phyloP scores from a whole-genome alignment of 2,797 vertebrate species.

The Sternotherus odoratus region DNA sequence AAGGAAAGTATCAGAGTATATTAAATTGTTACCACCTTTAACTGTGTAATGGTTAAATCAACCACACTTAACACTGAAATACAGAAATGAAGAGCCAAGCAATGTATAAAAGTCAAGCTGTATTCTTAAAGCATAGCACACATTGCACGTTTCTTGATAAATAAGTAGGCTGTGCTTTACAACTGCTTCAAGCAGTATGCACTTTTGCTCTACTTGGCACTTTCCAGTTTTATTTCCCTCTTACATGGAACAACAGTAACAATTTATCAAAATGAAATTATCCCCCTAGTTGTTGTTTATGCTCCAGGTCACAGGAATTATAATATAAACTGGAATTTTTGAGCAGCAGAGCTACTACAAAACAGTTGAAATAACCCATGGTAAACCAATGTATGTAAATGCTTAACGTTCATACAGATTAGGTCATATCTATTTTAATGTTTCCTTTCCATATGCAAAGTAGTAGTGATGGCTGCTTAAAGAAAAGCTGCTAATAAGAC shows the following conservation, averaged over 20 bases:
- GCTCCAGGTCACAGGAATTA: conserved; percentile 34
- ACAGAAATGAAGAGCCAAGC: neutral
- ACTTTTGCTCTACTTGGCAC: conserved; percentile 52
- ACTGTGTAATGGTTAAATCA: conserved; percentile 3
- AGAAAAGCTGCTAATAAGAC: conserved; percentile 45
- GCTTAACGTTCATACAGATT: conserved; percentile 40
- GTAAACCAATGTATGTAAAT: conserved; percentile 39
- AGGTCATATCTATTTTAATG: neutral
- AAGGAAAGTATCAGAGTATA: conserved; percentile 60
- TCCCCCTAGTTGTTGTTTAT: conserved; percentile 39
- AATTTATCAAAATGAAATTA: conserved; percentile 48
- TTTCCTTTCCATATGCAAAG: conserved; percentile 60
- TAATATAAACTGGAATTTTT: conserved; percentile 73
- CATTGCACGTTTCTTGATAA: conserved; percentile 11
- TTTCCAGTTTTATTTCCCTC: conserved; percentile 50
- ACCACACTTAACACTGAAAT: conserved; percentile 4
- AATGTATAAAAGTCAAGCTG: neutral
- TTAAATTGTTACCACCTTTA: neutral
- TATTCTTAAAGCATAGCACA: neutral
- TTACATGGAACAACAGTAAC: conserved; percentile 43
- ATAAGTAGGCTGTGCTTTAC: conserved; percentile 41
- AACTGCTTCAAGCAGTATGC: conserved; percentile 54
- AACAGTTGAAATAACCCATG: conserved; percentile 46
- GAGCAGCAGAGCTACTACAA: conserved; percentile 51
- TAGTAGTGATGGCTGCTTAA: conserved; percentile 47